phyloP scores from a whole-genome alignment of 2,888 invertebrate species.

The Conus canariensis region DNA sequence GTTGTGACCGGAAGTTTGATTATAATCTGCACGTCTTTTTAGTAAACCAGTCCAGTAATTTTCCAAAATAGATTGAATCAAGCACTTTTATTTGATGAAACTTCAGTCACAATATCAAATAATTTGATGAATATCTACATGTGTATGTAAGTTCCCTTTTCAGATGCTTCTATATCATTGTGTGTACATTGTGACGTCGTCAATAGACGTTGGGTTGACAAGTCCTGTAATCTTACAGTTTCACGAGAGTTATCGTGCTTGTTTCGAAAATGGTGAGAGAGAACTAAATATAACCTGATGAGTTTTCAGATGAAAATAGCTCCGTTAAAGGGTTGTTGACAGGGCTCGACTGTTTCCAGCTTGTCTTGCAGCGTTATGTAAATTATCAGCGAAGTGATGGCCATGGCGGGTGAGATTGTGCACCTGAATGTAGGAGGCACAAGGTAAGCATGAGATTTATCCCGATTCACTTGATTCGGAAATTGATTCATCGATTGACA shows the following conservation, averaged over 20 bases:
- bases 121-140: too few species aligned
- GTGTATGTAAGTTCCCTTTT: too few species aligned
- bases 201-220: too few species aligned
- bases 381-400: background rate
- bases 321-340: background rate
- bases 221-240: too few species aligned
- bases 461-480: background rate
- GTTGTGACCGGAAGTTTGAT: conserved; percentile 5
- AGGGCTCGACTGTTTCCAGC: background rate
- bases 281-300: conserved; percentile 25
- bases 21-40: too few species aligned
- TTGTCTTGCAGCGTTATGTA: conserved; percentile 14
- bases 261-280: conserved; percentile 26
- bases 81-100: too few species aligned
- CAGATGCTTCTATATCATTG: too few species aligned
- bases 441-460: conserved; percentile 83
- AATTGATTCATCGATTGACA: too few species aligned
- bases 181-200: too few species aligned
- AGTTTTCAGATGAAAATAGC: conserved; percentile 11
- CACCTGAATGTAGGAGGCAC: conserved; percentile 97
- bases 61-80: too few species aligned
- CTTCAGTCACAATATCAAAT: too few species aligned
- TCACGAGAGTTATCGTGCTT: background rate
- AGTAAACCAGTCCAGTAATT: too few species aligned
- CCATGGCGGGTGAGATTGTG: conserved; percentile 84